Evolutionary conservation across 2,888 invertebrate genomes (phyloP), one percentile per base, ranked within the genome.

Genomic region (Eupithecia pulchellata): DNA sequence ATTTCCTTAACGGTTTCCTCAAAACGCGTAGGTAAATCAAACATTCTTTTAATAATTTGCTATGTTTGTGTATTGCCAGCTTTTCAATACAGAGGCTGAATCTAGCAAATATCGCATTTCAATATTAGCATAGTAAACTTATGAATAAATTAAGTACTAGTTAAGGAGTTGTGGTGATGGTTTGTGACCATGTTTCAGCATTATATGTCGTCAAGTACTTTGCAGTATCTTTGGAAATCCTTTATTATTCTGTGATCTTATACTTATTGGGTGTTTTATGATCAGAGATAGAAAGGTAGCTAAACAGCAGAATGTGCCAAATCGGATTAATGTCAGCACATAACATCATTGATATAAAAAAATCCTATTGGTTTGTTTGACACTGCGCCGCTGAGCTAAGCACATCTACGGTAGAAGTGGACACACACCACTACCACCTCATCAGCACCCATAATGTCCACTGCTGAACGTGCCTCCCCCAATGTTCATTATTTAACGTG

Each of bases 111-210:
- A 32, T 32, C 32, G 30, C 32, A 13, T 32, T 60, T 57, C 17
- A 30, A 32, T n/a, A 32, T 60, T 60, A 30, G 58, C 32, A 32
- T 32, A 25, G 25, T 25, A 25, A 52, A 25, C 52, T 52, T 52
- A 52, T 52, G 58, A n/a, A 60, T 60, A 60, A 60, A 60, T 32
- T n/a, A 60, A 60, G n/a, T n/a, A 32, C n/a, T n/a, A n/a, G 52
- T 52, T 52, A 52, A 20, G 52, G 20, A 52, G 52, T 20, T 25
- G 52, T 52, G 20, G 13, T 20, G 52, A 52, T 52, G 52, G 52
- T 20, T 52, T 25, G 8, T 52, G 52, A 52, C 20, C 52, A 52
- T 20, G 52, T 52, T 47, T 20, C 20, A 11, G 52, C 52, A 13
- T 52, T 20, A 52, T 11, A 25, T 47, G 20, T 47, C 20, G 20